A percentile compares a stretch with the other conserved stretches of the same genome.
Conservation (phyloP, 2,797 vertebrate genomes). For the Myripristis jacobus region DNA sequence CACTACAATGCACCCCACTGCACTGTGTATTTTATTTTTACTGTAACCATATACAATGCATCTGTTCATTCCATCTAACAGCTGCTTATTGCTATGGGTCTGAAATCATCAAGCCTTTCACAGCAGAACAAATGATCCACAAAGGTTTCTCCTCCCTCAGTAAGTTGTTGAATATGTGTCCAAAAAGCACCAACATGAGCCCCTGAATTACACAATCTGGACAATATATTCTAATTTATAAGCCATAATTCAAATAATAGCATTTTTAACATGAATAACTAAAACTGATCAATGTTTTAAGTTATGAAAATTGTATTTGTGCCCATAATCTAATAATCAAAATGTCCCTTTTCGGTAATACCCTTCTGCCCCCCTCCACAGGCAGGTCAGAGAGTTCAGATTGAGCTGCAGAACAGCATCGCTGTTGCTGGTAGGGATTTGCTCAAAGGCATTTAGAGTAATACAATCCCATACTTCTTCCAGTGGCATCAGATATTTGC, state of each 20-base stretch:
- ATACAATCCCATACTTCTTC: not conserved
- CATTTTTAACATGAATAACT: not conserved
- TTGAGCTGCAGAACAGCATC: too few species aligned
- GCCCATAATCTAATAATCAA: not conserved
- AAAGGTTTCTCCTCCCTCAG: constrained; percentile 30
- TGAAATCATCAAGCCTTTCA: constrained; percentile 39
- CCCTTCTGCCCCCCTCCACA: too few species aligned
- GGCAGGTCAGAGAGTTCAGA: too few species aligned
- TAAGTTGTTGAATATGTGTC: constrained; percentile 25
- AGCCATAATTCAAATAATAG: not conserved
- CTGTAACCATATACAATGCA: not conserved
- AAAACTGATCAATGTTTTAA: not conserved
- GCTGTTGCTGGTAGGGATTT: too few species aligned
- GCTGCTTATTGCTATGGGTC: constrained; percentile 47
- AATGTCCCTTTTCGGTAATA: not conserved
- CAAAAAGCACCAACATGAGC: constrained; percentile 23
- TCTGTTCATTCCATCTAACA: constrained; percentile 30
- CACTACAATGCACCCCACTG: constrained; percentile 27
- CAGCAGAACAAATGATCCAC: constrained; percentile 44
- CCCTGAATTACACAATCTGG: not conserved
- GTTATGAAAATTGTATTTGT: not conserved
- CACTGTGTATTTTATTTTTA: constrained; percentile 18
- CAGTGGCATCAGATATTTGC: not conserved
- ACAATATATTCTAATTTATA: constrained; percentile 1
- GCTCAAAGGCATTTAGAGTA: too few species aligned